Conservation (phyloP, 2,797 vertebrate species). For the Poecilia picta region DNA sequence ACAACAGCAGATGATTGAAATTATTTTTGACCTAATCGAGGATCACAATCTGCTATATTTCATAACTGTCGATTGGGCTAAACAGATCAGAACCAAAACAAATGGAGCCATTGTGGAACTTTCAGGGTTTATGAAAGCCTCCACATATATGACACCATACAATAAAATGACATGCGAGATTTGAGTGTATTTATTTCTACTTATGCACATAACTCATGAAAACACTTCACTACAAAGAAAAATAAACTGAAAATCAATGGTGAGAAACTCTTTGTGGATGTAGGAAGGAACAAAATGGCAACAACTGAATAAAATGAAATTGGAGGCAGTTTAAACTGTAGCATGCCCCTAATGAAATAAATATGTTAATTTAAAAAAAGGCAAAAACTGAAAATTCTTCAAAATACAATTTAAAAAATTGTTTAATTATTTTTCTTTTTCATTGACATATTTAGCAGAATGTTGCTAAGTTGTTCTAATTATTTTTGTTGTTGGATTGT, state of each 20-base stretch:
- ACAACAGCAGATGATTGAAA: background rate
- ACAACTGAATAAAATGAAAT: background rate
- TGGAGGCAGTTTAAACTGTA: background rate
- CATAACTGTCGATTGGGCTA: background rate
- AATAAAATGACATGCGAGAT: background rate
- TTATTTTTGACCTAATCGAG: background rate
- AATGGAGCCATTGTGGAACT: background rate
- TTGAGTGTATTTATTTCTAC: background rate
- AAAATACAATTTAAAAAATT: background rate
- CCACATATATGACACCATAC: background rate
- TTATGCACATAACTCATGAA: background rate
- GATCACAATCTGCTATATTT: background rate
- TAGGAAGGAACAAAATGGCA: background rate
- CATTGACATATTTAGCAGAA: conserved; percentile 27
- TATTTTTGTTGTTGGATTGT: background rate
- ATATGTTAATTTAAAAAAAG: background rate
- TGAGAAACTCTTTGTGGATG: background rate
- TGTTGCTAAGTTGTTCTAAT: background rate
- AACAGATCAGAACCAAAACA: background rate
- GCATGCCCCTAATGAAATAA: background rate
- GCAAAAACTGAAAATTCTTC: background rate
- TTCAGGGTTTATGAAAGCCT: background rate
- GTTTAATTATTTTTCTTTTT: conserved; percentile 9
- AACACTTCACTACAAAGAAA: background rate
- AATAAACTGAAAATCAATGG: background rate